A percentile compares a stretch with the other conserved stretches of the same genome.
phyloP scores from a whole-genome alignment of 1,140 invertebrate species.

The Aphaenogaster floridana region DNA sequence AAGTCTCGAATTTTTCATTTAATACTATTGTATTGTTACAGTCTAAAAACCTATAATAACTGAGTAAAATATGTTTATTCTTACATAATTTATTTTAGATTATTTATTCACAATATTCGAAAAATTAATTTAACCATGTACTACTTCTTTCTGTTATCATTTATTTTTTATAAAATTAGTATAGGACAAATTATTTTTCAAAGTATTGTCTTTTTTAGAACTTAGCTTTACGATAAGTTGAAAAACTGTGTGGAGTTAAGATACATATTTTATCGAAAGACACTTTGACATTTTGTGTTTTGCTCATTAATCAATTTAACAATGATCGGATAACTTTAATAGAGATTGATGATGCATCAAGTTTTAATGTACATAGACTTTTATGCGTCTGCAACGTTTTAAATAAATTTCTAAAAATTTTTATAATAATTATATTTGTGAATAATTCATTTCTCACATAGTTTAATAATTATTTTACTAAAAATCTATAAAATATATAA shows the following conservation, averaged over 20 bases:
- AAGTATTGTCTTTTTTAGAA: not conserved
- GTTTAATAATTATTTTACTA: not conserved
- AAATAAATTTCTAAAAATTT: conserved; percentile 13
- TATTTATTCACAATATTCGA: not conserved
- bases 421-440: not conserved
- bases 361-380: conserved; percentile 13
- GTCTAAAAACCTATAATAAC: not conserved
- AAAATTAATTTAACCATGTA: not conserved
- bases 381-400: not conserved
- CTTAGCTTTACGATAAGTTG: not conserved
- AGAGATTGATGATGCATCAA: conserved; percentile 3
- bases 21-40: not conserved
- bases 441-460: not conserved
- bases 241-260: not conserved
- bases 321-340: not conserved
- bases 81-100: not conserved
- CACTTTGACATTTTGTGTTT: not conserved
- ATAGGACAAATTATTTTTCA: not conserved
- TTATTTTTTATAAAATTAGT: not conserved
- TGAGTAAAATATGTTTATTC: not conserved
- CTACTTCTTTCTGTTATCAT: not conserved
- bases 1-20: not conserved
- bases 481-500: not conserved
- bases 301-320: conserved; percentile 37
- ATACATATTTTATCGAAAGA: not conserved